Evolutionary conservation across 2,797 vertebrate species (phyloP), one percentile per base, ranked within the genome.

Genomic region (Oreonectes daqikongensis): DNA sequence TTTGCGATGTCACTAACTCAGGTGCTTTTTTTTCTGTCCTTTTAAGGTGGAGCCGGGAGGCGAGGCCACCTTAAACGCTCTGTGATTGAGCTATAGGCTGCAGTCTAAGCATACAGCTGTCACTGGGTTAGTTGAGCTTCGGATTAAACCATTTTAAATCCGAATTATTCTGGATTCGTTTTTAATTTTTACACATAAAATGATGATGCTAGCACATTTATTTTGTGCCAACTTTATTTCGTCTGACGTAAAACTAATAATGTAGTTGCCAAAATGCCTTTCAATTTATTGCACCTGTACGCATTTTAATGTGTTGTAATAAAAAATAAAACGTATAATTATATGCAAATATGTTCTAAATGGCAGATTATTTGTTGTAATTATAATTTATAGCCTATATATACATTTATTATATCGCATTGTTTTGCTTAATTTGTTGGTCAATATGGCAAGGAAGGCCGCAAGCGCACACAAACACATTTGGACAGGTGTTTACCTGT

Each of bases 141-240:
- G 89, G 89, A 90, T 92, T 90, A 90, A 91, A 87, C 84, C 79
- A 87, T 90, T 88, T 24, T 22, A 82, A 84, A 82, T 78, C 85
- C 69, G 82, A 88, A 91, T 86, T 69, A 86, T 87, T 88, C 78
- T 82, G 22, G 46, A 22, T 81, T 85, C 84, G 67, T 85, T 89
- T 89, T 85, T 71, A 79, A 48, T 80, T 55, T 14, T 82, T 81
- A 32, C 60, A 61, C 48, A 82, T 20, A 52, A 66, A 44, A 57
- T 64, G 32, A 50, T 17, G 10, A 15, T 17, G 52, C 12, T 38
- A 2, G 46, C 17, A 40, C 9, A 0, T 3, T 40, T 61, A 9
- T 5, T 9, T 3, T n/a, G 38, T 4, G n/a, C 5, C 0, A 3
- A 22, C 20, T n/a, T n/a, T n/a, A n/a, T n/a, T n/a, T n/a, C n/a